Conservation (phyloP, 2,888 invertebrate species). For the Pammene fasciana region DNA sequence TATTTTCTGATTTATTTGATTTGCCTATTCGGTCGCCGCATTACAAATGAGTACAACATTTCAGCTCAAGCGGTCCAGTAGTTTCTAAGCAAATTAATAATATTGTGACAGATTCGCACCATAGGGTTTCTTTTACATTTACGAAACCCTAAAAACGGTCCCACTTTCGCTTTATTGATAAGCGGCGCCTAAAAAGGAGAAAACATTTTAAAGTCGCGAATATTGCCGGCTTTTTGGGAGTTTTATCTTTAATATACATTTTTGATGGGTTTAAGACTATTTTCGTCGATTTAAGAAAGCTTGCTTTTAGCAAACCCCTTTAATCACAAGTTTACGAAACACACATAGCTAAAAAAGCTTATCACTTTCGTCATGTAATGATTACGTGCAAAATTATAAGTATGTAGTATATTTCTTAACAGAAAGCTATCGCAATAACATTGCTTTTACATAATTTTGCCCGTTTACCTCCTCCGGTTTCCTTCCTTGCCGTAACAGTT, state of each 20-base stretch:
- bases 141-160: too few species aligned
- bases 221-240: conserved; percentile 15
- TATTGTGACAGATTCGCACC: too few species aligned
- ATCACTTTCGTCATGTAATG: conserved; percentile 8
- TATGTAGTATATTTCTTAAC: conserved; percentile 2
- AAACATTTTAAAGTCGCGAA: conserved; percentile 20
- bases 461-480: conserved; percentile 36
- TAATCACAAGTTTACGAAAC: not conserved
- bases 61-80: too few species aligned
- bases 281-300: conserved; percentile 11
- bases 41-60: too few species aligned
- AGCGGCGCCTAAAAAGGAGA: conserved; percentile 28
- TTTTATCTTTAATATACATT: conserved; percentile 13
- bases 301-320: not conserved
- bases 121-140: too few species aligned
- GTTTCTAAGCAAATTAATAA: too few species aligned
- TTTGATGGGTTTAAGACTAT: conserved; percentile 5
- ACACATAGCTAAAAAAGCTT: not conserved
- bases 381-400: conserved; percentile 1
- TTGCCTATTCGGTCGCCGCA: too few species aligned
- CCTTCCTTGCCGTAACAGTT: conserved; percentile 36
- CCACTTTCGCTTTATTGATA: conserved; percentile 44
- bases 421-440: conserved; percentile 23
- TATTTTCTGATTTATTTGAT: too few species aligned
- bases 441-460: conserved; percentile 23